phyloP scores from a whole-genome alignment of 2,797 vertebrate species.

The Smutsia gigantea region DNA sequence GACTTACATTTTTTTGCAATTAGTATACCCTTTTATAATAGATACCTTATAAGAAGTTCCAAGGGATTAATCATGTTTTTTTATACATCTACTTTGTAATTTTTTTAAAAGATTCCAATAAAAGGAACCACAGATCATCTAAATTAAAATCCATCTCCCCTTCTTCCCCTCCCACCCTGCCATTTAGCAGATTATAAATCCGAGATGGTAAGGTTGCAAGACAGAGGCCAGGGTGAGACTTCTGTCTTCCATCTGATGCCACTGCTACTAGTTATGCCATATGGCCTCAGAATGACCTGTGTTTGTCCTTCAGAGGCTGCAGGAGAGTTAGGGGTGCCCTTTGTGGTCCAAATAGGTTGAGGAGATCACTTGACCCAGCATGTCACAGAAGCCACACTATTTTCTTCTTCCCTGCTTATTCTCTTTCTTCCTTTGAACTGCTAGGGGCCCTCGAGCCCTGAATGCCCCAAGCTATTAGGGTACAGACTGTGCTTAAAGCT shows the following conservation, averaged over 20 bases:
- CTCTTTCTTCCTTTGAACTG: not conserved
- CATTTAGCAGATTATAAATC: not conserved
- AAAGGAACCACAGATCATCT: not conserved
- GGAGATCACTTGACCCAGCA: not conserved
- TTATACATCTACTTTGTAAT: not conserved
- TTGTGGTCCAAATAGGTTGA: not conserved
- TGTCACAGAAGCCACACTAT: not conserved
- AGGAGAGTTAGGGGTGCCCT: not conserved
- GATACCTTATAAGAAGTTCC: constrained; percentile 26
- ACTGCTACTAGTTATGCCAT: accelerated
- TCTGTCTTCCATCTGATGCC: not conserved
- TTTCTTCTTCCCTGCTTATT: not conserved
- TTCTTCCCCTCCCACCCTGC: not conserved
- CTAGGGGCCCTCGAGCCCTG: not conserved
- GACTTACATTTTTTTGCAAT: not conserved
- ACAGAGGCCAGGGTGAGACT: not conserved
- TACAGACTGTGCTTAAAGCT: not conserved
- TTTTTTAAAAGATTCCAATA: not conserved
- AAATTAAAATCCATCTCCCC: not conserved
- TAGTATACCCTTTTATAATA: constrained; percentile 9
- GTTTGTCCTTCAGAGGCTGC: not conserved
- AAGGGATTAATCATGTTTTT: not conserved
- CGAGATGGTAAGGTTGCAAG: not conserved
- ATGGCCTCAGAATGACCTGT: not conserved
- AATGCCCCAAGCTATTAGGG: not conserved